Base-by-base conservation (phyloP, 2,797 vertebrate species). In the Tragelaphus eurycerus region DNA sequence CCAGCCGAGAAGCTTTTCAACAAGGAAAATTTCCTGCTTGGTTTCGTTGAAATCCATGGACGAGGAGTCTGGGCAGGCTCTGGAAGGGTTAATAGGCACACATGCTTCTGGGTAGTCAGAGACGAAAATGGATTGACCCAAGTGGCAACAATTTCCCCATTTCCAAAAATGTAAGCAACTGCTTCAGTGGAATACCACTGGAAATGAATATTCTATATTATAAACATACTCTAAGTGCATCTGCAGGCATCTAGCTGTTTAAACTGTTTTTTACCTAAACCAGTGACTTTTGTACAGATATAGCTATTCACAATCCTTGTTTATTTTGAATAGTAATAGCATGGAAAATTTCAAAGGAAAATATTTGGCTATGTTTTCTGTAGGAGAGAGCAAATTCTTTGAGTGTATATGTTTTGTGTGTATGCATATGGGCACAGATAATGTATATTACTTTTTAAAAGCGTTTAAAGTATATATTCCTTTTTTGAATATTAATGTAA, bases 151-250 rank as follows among this genome's bases (percentile, higher is more conserved):
- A 76, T 90, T 97, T 87, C 86, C 90, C 89, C 84, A 92, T 96
- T 96, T 95, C 86, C 89, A 97, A 93, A 76, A 97, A 94, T 96
- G 96, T 96, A 97, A 98, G 98, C 96, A 96, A 97, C 81, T 90
- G 96, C 85, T 90, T 90, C 83, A 57, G 71, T 71, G 82, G 43
- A 86, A 90, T 81, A 78, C 52, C 95, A 76, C 67, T 98, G 85
- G 85, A 97, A 97, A 97, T 87, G 87, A 97, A 79, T 88, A 89
- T 94, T 97, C 78, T 96, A 54, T 84, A 88, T 96, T 94, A 96
- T 93, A 94, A 98, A 96, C 94, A 97, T 92, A 96, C 90, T 62
- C 34, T 96, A 95, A 97, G 94, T 95, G 79, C 85, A 92, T 93
- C 93, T 95, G 67, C 71, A 90, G 90, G 82, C 91, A 95, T 96